A percentile compares a stretch with the other conserved stretches of the same genome.
Conservation (phyloP, 2,113 vertebrate genomes). For the Nothoprocta perdicaria region DNA sequence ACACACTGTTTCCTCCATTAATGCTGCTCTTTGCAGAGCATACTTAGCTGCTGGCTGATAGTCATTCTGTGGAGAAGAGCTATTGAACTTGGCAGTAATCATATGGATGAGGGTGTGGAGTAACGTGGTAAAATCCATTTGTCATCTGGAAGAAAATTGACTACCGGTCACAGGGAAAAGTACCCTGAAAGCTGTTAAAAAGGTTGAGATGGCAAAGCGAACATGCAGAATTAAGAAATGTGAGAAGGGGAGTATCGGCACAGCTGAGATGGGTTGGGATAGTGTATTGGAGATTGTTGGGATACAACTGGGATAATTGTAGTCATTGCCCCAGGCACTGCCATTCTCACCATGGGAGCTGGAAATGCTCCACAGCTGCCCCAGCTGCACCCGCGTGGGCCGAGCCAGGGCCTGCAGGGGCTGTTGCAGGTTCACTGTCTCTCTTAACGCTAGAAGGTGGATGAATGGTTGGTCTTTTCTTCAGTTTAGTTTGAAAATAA, state of each 20-base stretch:
- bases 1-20: background rate
- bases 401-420: accelerated
- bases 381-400: conserved; percentile 8
- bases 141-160: background rate
- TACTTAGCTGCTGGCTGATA: background rate
- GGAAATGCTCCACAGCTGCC: conserved; percentile 18
- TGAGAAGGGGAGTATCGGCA: background rate
- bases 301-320: too few relatives aligned
- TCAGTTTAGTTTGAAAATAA: background rate
- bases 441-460: background rate
- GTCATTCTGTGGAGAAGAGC: background rate
- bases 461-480: background rate
- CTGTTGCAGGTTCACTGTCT: background rate
- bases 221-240: background rate
- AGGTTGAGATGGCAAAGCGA: background rate
- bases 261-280: background rate
- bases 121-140: background rate
- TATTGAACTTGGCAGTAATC: background rate
- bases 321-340: background rate
- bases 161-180: background rate
- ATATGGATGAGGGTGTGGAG: background rate
- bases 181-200: background rate
- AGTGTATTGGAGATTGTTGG: background rate
- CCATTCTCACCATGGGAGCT: conserved; percentile 14
- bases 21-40: background rate